Percentiles rank a stretch among this genome's conserved stretches.
phyloP scores from a whole-genome alignment of 2,888 invertebrate genomes.

The Luperina nickerlii region DNA sequence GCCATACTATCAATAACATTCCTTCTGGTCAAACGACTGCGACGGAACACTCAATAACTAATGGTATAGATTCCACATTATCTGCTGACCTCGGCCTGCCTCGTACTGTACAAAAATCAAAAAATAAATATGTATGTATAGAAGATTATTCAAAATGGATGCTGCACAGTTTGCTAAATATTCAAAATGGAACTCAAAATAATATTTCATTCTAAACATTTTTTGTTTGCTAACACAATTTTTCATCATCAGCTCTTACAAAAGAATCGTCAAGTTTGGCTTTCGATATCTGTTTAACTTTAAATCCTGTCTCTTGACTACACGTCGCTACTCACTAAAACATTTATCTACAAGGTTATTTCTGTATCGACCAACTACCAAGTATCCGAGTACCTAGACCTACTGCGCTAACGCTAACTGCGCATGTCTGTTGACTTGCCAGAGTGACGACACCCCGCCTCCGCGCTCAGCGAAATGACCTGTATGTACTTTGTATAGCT shows the following conservation, averaged over 20 bases:
- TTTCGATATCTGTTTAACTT: slow-evolving; percentile 17
- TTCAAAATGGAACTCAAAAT: not conserved
- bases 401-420: slow-evolving; percentile 36
- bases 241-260: not conserved
- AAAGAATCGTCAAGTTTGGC: slow-evolving; percentile 6
- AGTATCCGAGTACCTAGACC: slow-evolving; percentile 18
- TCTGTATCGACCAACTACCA: slow-evolving; percentile 50
- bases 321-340: not conserved
- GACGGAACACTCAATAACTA: not conserved
- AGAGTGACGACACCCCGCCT: slow-evolving; percentile 42
- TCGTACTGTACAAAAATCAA: not conserved
- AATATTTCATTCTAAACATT: too few relatives aligned
- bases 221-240: not conserved
- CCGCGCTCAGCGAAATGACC: not conserved
- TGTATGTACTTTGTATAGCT: not conserved
- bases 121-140: not conserved
- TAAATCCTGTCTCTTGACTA: slow-evolving; percentile 6
- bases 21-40: not conserved
- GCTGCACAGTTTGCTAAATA: not conserved
- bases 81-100: not conserved
- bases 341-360: slow-evolving; percentile 53
- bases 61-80: slow-evolving; percentile 3
- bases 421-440: slow-evolving; percentile 50
- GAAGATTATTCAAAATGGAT: not conserved
- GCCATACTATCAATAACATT: slow-evolving; percentile 6